Percentiles rank a stretch among this genome's conserved stretches.
Evolutionary conservation across 2,888 invertebrate species (phyloP).

Genomic region (Hypselothyrea guttata): DNA sequence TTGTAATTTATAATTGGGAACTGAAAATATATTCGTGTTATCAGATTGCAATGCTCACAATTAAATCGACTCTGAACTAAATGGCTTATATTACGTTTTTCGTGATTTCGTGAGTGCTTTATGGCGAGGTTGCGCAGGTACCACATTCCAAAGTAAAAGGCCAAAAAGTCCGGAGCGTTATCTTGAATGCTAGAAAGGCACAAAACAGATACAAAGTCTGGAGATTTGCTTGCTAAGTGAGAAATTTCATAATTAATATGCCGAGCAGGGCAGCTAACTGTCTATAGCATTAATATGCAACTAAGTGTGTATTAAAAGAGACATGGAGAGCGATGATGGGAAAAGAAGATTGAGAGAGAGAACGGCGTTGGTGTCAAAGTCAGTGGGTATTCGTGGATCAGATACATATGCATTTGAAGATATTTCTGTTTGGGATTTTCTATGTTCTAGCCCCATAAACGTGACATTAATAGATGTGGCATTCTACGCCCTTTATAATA

Average conservation of each 20-base stretch:
- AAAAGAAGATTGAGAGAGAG: neutral
- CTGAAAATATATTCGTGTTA: slow-evolving; percentile 52
- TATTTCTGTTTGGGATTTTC: slow-evolving; percentile 5
- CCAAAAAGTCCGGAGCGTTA: slow-evolving; percentile 36
- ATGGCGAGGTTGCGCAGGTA: slow-evolving; percentile 60
- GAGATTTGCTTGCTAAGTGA: slow-evolving; percentile 24
- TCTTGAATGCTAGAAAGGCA: slow-evolving; percentile 6
- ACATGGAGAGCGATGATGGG: neutral
- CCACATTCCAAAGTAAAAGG: slow-evolving; percentile 73
- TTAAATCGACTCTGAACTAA: slow-evolving; percentile 52
- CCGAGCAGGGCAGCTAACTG: slow-evolving; percentile 69
- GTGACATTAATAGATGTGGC: slow-evolving; percentile 69
- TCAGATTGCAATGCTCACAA: slow-evolving; percentile 53
- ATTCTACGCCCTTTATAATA: slow-evolving; percentile 68
- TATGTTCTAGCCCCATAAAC: slow-evolving; percentile 55
- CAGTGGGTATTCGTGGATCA: slow-evolving; percentile 16
- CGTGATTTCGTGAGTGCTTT: slow-evolving; percentile 34
- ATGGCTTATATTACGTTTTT: slow-evolving; percentile 34
- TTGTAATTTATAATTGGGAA: slow-evolving; percentile 8
- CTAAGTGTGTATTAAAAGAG: slow-evolving; percentile 41
- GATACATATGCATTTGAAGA: neutral
- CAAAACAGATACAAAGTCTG: slow-evolving; percentile 32
- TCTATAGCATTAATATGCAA: slow-evolving; percentile 67
- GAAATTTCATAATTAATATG: slow-evolving; percentile 77
- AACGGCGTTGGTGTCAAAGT: slow-evolving; percentile 41